A percentile compares a stretch with the other conserved stretches of the same genome.
phyloP scores from a whole-genome alignment of 2,113 vertebrate species.

The Ornithorhynchus anatinus region DNA sequence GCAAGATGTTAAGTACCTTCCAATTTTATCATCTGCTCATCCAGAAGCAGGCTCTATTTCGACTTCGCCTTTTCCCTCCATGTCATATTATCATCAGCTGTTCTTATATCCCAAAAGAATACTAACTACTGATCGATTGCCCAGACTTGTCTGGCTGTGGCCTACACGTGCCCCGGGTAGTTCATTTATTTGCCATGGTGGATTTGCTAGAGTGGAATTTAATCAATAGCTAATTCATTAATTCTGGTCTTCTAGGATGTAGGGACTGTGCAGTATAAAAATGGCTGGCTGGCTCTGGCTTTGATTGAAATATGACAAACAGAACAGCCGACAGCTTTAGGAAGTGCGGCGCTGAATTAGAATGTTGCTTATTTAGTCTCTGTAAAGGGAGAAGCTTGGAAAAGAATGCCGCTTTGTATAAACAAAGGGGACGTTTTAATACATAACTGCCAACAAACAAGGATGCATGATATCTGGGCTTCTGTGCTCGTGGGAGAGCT shows the following conservation, averaged over 20 bases:
- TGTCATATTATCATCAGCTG: constrained; percentile 83
- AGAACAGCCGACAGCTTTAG: constrained; percentile 60
- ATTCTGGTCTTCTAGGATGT: constrained; percentile 77
- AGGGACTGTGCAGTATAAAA: constrained; percentile 62
- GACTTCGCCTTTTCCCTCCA: constrained; percentile 61
- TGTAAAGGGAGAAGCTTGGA: constrained; percentile 47
- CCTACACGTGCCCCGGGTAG: constrained; percentile 85
- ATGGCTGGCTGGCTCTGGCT: constrained; percentile 66
- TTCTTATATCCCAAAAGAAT: constrained; percentile 82
- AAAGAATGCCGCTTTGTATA: constrained; percentile 31
- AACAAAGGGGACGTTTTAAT: constrained; percentile 44
- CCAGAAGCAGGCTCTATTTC: constrained; percentile 54
- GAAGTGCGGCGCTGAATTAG: constrained; percentile 51
- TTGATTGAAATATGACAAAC: constrained; percentile 84
- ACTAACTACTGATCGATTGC: constrained; percentile 88
- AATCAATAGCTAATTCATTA: constrained; percentile 96
- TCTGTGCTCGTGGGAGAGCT: constrained; percentile 22
- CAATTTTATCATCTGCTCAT: constrained; percentile 61
- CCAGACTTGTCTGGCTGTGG: constrained; percentile 81
- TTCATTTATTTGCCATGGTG: constrained; percentile 92
- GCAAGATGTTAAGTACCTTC: constrained; percentile 44
- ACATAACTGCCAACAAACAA: constrained; percentile 9
- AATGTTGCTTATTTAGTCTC: constrained; percentile 66
- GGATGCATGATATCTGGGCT: constrained; percentile 31
- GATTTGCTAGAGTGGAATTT: constrained; percentile 91